Evolutionary conservation across 2,797 vertebrate species (phyloP).

Genomic region (Petrocephalus sullivani): DNA sequence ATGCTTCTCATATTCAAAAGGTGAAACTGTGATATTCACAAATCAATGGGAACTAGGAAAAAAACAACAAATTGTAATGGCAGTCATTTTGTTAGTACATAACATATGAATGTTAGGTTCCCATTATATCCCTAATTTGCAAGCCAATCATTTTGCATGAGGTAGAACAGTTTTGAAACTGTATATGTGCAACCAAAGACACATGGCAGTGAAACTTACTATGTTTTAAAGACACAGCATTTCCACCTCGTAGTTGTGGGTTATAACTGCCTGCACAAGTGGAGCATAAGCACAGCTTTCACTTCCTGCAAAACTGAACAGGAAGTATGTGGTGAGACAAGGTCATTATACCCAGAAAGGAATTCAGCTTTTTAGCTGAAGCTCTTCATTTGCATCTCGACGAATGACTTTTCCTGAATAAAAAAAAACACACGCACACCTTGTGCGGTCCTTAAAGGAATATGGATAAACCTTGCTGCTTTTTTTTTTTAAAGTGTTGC

Average conservation of each 20-base stretch:
- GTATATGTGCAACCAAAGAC: neutral
- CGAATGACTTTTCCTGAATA: neutral
- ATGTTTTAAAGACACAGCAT: conserved; percentile 1
- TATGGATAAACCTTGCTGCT: neutral
- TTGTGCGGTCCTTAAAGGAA: neutral
- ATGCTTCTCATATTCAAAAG: neutral
- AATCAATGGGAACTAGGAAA: neutral
- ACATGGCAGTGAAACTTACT: neutral
- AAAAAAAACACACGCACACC: neutral
- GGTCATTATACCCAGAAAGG: neutral
- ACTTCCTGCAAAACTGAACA: conserved; percentile 26
- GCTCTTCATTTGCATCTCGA: neutral
- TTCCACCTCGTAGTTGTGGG: conserved; percentile 10
- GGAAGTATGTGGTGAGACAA: conserved; percentile 24
- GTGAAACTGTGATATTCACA: neutral
- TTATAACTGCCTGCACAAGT: neutral
- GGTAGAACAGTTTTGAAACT: neutral
- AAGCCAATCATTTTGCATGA: neutral
- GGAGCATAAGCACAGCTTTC: conserved; percentile 3
- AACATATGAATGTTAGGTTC: neutral
- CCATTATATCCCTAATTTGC: neutral
- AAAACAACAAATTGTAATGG: neutral
- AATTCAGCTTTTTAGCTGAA: neutral
- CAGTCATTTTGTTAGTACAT: neutral
- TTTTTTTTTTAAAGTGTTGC: neutral